Percentiles rank a stretch among this genome's conserved stretches.
Conservation (phyloP, 2,113 vertebrate genomes). For the Hippocampus zosterae region DNA sequence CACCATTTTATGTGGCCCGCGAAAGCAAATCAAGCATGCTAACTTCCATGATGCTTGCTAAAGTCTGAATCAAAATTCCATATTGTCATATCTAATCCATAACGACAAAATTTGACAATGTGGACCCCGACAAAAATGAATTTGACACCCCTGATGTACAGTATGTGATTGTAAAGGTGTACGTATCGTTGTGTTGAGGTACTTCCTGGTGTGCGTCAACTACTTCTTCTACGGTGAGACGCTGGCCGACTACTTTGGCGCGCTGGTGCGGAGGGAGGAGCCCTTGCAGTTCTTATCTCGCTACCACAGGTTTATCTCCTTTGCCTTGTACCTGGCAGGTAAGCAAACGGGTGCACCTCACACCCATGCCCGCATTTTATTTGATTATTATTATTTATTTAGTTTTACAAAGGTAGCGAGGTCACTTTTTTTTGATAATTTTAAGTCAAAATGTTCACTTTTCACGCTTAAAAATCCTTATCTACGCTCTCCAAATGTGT, state of each 20-base stretch:
- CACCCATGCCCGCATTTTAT: not conserved
- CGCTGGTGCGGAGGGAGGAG: constrained; percentile 90
- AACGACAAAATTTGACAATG: no score
- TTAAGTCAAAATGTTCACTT: not conserved
- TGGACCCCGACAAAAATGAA: no score
- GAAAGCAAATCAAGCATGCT: no score
- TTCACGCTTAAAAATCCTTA: not conserved
- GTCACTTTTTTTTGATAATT: not conserved
- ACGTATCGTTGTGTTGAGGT: constrained; percentile 69
- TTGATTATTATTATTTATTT: not conserved
- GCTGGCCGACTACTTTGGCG: constrained; percentile 93
- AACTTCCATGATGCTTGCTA: no score
- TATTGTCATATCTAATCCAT: no score
- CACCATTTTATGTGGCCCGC: no score
- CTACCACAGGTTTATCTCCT: constrained; percentile 98
- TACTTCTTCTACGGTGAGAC: constrained; percentile 99
- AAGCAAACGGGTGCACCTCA: constrained; percentile 1
- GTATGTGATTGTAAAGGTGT: not conserved
- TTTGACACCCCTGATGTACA: no score
- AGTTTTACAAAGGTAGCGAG: no score
- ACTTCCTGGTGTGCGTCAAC: constrained; percentile 95
- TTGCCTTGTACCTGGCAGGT: constrained; percentile 94
- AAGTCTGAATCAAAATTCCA: no score
- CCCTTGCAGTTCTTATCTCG: constrained; percentile 94
- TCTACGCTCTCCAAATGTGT: not conserved